A percentile compares a stretch with the other conserved stretches of the same genome.
Evolutionary conservation across 1,140 invertebrate genomes (phyloP).

Genomic region (Pseudomyrmex concolor): DNA sequence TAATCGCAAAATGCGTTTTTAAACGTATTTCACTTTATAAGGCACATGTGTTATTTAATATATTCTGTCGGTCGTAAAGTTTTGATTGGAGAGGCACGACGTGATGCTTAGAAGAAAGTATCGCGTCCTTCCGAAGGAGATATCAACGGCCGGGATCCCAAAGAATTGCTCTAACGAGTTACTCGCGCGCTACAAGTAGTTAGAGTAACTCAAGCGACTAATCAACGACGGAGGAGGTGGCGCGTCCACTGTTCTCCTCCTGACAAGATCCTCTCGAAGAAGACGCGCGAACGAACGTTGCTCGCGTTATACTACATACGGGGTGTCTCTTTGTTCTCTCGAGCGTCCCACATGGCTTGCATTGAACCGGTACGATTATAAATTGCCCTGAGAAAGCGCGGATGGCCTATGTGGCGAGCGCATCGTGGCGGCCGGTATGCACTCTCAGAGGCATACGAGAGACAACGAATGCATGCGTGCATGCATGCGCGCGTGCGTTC

Average conservation of each 20-base stretch:
- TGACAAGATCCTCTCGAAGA: slow-evolving; percentile 14
- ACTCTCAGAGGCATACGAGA: slow-evolving; percentile 68
- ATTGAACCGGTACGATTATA: slow-evolving; percentile 80
- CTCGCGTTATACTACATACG: slow-evolving; percentile 52
- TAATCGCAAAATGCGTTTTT: slow-evolving; percentile 28
- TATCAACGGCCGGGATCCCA: slow-evolving; percentile 21
- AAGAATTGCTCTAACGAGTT: slow-evolving; percentile 56
- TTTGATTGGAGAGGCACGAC: slow-evolving; percentile 30
- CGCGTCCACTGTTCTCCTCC: slow-evolving; percentile 12
- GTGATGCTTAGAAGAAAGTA: neutral
- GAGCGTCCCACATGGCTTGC: slow-evolving; percentile 75
- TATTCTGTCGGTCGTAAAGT: slow-evolving; percentile 37
- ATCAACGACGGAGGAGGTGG: slow-evolving; percentile 64
- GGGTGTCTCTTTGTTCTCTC: slow-evolving; percentile 72
- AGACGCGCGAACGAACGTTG: neutral
- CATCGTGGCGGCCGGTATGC: slow-evolving; percentile 50
- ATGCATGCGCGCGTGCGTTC: slow-evolving; percentile 10
- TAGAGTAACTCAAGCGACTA: slow-evolving; percentile 53
- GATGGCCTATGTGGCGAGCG: slow-evolving; percentile 52
- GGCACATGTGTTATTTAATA: slow-evolving; percentile 13
- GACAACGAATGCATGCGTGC: slow-evolving; percentile 43
- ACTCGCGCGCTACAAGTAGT: slow-evolving; percentile 8
- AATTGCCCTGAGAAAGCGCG: slow-evolving; percentile 75
- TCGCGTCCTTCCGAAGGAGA: neutral
- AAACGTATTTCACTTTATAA: neutral